phyloP scores from a whole-genome alignment of 1,140 invertebrate species.

The Pachyrhynchus sulphureomaculatus region DNA sequence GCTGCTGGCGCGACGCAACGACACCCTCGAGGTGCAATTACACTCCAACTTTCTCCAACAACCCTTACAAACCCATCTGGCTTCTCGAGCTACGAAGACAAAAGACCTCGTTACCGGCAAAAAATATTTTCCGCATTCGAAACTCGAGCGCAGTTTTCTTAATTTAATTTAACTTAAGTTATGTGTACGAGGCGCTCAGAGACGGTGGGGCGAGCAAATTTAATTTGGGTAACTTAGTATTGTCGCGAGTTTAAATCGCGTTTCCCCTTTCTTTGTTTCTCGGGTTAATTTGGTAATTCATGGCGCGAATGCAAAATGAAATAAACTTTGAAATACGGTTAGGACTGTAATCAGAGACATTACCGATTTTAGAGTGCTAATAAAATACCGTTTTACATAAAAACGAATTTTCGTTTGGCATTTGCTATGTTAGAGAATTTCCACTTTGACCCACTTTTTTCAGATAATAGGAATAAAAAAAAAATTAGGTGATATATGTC shows the following conservation, averaged over 20 bases:
- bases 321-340: constrained; percentile 13
- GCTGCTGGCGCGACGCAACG: constrained; percentile 28
- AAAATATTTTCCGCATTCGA: constrained; percentile 42
- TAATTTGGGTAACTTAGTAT: constrained; percentile 46
- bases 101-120: constrained; percentile 44
- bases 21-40: constrained; percentile 46
- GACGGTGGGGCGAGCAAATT: constrained; percentile 38
- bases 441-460: no score
- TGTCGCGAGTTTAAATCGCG: constrained; percentile 43
- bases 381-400: no score
- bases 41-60: constrained; percentile 39
- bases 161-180: constrained; percentile 46
- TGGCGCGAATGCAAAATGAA: constrained; percentile 32
- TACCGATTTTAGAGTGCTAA: not conserved
- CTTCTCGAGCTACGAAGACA: constrained; percentile 37
- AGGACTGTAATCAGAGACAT: constrained; percentile 15
- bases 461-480: no score
- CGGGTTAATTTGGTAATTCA: constrained; percentile 43
- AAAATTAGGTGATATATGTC: no score
- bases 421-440: no score
- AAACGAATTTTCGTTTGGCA: no score
- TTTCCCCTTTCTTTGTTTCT: constrained; percentile 26
- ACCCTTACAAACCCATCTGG: constrained; percentile 44
- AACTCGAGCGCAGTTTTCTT: constrained; percentile 40
- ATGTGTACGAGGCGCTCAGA: constrained; percentile 29